Conservation (phyloP, 1,140 invertebrate species). For the Nephotettix cincticeps region DNA sequence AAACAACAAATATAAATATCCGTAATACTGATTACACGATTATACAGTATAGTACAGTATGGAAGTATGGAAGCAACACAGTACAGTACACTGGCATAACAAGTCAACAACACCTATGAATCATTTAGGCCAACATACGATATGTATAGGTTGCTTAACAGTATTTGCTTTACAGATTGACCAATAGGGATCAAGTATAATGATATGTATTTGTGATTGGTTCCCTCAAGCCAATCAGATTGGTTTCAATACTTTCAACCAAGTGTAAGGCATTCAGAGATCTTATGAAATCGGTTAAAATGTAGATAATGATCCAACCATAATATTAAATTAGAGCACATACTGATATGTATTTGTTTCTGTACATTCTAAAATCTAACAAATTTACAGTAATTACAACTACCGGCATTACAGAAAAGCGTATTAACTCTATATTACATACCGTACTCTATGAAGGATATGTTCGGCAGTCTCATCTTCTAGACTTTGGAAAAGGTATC, state of each 20-base stretch:
- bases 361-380: slow-evolving; percentile 9
- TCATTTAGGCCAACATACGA: slow-evolving; percentile 14
- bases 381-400: slow-evolving; percentile 18
- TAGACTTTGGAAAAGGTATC: background rate
- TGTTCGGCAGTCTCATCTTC: slow-evolving; percentile 1
- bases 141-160: slow-evolving; percentile 20
- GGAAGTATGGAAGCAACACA: slow-evolving; percentile 15
- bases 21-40: slow-evolving; percentile 13
- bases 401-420: background rate
- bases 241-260: background rate
- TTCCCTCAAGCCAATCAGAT: slow-evolving; percentile 10
- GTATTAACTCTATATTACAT: slow-evolving; percentile 7
- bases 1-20: background rate
- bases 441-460: background rate
- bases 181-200: slow-evolving; percentile 21
- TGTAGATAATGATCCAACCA: background rate
- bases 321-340: background rate
- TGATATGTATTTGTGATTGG: slow-evolving; percentile 1
- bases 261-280: slow-evolving; percentile 17
- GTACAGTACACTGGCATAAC: background rate
- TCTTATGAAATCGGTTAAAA: background rate
- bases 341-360: slow-evolving; percentile 19
- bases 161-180: slow-evolving; percentile 15
- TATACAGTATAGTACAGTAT: background rate
- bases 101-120: slow-evolving; percentile 20